Base-by-base conservation (phyloP, 2,113 vertebrate genomes). In the Jacana jacana region DNA sequence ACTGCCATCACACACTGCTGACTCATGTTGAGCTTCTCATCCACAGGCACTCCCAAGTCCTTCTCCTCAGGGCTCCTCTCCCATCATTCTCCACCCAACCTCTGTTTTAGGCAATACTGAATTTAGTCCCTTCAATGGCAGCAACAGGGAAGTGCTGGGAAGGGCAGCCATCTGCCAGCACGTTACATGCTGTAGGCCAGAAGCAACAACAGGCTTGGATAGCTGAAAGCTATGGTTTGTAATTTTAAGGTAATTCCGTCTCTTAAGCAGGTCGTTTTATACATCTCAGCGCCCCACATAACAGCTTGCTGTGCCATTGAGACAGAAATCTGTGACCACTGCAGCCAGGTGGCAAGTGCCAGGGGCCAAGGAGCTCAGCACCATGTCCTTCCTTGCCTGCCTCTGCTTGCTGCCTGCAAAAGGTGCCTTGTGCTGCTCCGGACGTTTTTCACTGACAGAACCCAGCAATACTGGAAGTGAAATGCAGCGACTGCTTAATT, bases 391-490 rank as follows among this genome's bases (percentile, higher is more conserved):
- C 77, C n/a, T 37, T 76, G 39, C 57, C 35, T 27, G 49, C 25
- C 42, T 52, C 49, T 2, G 1, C 33, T 44, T 1, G 1, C 68
- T 70, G 19, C 58, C 58, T 44, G 46, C 52, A 77, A 57, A 83
- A 51, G 23, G 19, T 9, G 17, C 4, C 1, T 11, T 2, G 0
- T 33, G 11, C 17, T 73, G 30, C 25, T 84, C 37, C 3, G 0
- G 27, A 15, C 48, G 31, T 44, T 54, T 52, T 31, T 57, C 60
- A 33, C 24, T 0, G 0, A 20, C 23, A 33, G 64, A 72, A 86
- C 52, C 54, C 76, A 6, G 27, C 0, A 1, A 66, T 55, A 54
- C 58, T 66, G n/a, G 18, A 89, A 70, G 35, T 44, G 46, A 64
- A 81, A 82, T n/a, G 37, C 0, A 55, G 35, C 2, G 1, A 23